Evolutionary conservation across 2,888 invertebrate species (phyloP), one percentile per base, ranked within the genome.

Genomic region (Clivina fossor): DNA sequence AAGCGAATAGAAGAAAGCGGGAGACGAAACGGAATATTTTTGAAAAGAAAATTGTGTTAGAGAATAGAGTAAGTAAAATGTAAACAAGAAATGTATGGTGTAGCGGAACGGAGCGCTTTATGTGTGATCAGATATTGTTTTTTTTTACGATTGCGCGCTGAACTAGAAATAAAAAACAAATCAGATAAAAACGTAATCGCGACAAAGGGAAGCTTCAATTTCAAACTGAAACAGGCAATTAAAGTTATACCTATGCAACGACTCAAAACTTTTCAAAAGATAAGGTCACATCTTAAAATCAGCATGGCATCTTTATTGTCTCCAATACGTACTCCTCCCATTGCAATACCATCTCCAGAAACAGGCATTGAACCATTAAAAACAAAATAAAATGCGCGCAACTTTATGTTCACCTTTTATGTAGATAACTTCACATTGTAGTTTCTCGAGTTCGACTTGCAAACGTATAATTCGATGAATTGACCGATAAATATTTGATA

Each of bases 201-300:
- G 41, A 50, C 41, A 41, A 41, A 50, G 50, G 50, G 50, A 49
- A 49, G 35, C 49, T 49, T 49, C 49, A 49, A 38, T 49, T 38
- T 38, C 49, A 26, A 49, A 49, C 50, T 40, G 50, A 50, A 50
- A 50, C 50, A 50, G 50, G 50, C 50, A 50, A 50, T 50, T 41
- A 50, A 50, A 50, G 50, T 50, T 50, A 50, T 50, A 50, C 50
- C 50, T 50, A 50, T 50, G 50, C 22, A 50, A 41, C 50, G 22
- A 41, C 20, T 40, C 22, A 40, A 50, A 50, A 50, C 50, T 40
- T 30, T 41, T 30, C 19, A 50, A 40, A n/a, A 50, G 50, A 50
- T 50, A 50, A 50, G 30, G 50, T 50, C 30, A 41, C 30, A 50
- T 50, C 50, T 50, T 50, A 50, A 50, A 50, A 50, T 50, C 50